These are phyloP conservation scores for Cladorhizidae sp. DNA, from an alignment of 37 sponge, comb jelly and placozoan species.

Conservation along the genomic window DNA sequence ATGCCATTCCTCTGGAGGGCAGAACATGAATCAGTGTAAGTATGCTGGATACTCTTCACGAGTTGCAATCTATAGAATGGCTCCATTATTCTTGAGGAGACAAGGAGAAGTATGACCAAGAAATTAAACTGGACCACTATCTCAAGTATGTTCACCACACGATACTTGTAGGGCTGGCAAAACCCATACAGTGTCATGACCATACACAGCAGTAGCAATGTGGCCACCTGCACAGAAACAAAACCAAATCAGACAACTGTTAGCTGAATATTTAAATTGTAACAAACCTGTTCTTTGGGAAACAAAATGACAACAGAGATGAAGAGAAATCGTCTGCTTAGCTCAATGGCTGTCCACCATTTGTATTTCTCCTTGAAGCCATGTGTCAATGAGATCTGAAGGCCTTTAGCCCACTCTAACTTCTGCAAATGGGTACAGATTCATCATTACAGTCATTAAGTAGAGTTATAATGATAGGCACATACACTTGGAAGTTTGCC, in stretches of 20 bases:
- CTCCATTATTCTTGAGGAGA: conserved; percentile 24
- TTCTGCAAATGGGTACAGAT: neutral
- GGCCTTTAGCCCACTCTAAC: neutral
- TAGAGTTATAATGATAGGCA: neutral
- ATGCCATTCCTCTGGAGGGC: neutral
- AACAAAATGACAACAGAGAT: conserved; percentile 43
- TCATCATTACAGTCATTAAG: neutral
- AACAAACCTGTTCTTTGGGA: conserved; percentile 22
- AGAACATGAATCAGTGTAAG: neutral
- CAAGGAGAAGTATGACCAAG: conserved; percentile 38
- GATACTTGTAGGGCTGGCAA: conserved; percentile 52
- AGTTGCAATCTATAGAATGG: neutral
- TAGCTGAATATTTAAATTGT: neutral
- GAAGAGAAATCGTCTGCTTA: conserved; percentile 54
- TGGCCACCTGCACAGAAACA: conserved; percentile 7
- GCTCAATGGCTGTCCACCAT: conserved; percentile 72
- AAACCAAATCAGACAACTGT: neutral
- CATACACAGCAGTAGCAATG: conserved; percentile 21
- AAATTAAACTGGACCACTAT: conserved; percentile 15
- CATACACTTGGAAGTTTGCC: neutral
- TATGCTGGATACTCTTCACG: no score
- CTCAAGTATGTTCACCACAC: conserved; percentile 35
- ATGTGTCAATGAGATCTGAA: conserved; percentile 10
- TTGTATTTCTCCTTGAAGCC: conserved; percentile 33
- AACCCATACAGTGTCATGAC: conserved; percentile 31